Evolutionary conservation across 2,888 invertebrate genomes (phyloP).

Genomic region (Drosophila paranaensis): DNA sequence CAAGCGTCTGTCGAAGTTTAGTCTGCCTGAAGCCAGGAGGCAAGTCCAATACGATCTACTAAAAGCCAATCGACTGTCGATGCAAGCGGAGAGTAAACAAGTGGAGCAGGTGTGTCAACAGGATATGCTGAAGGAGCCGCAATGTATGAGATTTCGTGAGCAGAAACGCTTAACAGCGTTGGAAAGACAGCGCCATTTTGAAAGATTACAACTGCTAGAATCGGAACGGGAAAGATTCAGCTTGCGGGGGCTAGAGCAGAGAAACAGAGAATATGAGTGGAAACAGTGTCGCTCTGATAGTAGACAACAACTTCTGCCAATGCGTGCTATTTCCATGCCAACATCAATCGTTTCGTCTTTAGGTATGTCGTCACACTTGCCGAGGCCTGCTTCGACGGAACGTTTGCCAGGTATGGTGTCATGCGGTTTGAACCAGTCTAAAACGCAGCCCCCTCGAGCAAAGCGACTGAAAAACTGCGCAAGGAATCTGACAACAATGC

Average conservation of each 20-base stretch:
- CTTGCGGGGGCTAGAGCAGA: conserved; percentile 17
- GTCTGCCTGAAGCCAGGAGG: conserved; percentile 14
- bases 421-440: conserved; percentile 10
- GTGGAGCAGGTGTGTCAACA: conserved; percentile 17
- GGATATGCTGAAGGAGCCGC: conserved; percentile 30
- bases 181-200: conserved; percentile 41
- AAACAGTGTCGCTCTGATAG: neutral
- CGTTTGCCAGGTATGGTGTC: conserved; percentile 70
- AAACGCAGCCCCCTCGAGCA: conserved; percentile 5
- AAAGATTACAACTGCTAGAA: conserved; percentile 40
- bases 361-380: conserved; percentile 42
- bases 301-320: conserved; percentile 9
- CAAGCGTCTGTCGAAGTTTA: conserved; percentile 71
- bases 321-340: conserved; percentile 28
- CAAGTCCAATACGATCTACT: conserved; percentile 10
- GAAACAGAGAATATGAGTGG: conserved; percentile 29
- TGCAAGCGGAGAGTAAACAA: conserved; percentile 11
- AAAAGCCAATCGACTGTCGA: conserved; percentile 8
- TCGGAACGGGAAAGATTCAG: conserved; percentile 31
- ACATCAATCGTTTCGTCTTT: conserved; percentile 6
- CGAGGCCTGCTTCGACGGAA: conserved; percentile 35
- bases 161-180: conserved; percentile 32
- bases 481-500: conserved; percentile 16
- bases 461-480: conserved; percentile 20
- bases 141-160: conserved; percentile 26